Percentiles rank a stretch among this genome's conserved stretches.
Evolutionary conservation across 2,888 invertebrate species (phyloP).

Genomic region (Polyploca ridens): DNA sequence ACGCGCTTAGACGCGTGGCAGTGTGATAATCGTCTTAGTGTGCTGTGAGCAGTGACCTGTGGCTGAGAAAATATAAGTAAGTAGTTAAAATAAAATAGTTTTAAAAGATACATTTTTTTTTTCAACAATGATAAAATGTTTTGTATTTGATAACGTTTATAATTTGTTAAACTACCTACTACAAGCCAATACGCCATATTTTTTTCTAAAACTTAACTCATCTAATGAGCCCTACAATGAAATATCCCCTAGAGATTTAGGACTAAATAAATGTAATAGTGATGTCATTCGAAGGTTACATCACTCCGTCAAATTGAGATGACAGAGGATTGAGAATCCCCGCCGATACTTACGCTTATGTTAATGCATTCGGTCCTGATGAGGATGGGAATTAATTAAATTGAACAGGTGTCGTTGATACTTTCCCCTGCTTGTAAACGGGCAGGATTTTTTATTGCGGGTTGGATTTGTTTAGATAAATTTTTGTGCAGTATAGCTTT

Average conservation of each 20-base stretch:
- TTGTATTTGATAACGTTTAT: too few relatives aligned
- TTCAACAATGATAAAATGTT: too few relatives aligned
- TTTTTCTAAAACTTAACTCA: background rate
- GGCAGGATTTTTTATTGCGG: background rate
- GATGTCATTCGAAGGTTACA: conserved; percentile 44
- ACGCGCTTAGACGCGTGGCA: too few relatives aligned
- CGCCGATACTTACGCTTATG: conserved; percentile 29
- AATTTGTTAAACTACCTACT: too few relatives aligned
- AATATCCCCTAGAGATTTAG: conserved; percentile 41
- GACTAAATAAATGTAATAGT: conserved; percentile 38
- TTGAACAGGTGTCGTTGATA: background rate
- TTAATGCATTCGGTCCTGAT: conserved; percentile 20
- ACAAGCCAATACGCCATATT: too few relatives aligned
- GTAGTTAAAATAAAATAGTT: too few relatives aligned
- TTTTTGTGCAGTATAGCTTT: too few relatives aligned
- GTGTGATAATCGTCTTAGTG: too few relatives aligned
- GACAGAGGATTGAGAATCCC: conserved; percentile 54
- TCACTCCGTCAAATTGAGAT: conserved; percentile 65
- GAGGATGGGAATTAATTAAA: background rate
- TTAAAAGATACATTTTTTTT: too few relatives aligned
- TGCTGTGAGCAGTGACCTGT: too few relatives aligned
- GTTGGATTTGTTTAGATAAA: too few relatives aligned
- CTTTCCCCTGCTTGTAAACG: background rate
- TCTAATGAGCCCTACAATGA: conserved; percentile 25
- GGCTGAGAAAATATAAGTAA: too few relatives aligned